A percentile compares a stretch with the other conserved stretches of the same genome.
phyloP scores from a whole-genome alignment of 2,888 invertebrate species.

The Steinernema hermaphroditum region DNA sequence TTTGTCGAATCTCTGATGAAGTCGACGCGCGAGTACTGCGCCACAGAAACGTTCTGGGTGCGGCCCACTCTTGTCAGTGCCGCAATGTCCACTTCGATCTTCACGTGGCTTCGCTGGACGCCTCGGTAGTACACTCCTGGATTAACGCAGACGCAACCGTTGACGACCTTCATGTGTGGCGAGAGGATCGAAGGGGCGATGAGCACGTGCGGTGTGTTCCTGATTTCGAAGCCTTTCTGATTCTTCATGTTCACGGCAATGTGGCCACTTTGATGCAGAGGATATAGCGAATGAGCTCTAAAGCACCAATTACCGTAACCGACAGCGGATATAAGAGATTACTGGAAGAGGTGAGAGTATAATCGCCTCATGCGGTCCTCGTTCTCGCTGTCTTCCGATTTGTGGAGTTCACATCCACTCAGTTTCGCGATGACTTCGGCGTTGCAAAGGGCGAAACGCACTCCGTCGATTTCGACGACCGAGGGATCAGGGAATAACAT shows the following conservation, averaged over 20 bases:
- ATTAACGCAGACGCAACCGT: background rate
- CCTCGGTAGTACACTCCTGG: background rate
- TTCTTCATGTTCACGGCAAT: background rate
- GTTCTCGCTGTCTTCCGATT: background rate
- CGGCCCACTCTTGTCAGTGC: background rate
- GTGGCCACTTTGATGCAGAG: background rate
- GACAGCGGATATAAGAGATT: too few relatives aligned
- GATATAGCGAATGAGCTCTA: background rate
- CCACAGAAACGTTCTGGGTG: background rate
- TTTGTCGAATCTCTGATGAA: background rate
- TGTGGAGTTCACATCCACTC: background rate
- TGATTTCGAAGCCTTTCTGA: slow-evolving; percentile 2
- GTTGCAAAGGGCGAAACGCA: slow-evolving; percentile 1
- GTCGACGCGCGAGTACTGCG: background rate
- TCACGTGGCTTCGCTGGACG: background rate
- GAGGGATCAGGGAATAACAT: background rate
- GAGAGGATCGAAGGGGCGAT: slow-evolving; percentile 2
- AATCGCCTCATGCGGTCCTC: background rate
- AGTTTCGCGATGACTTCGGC: background rate
- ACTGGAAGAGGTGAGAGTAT: background rate
- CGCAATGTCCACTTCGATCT: background rate
- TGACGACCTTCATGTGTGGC: background rate
- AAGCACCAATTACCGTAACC: background rate
- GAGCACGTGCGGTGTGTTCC: background rate
- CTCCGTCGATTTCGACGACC: background rate